A percentile compares a stretch with the other conserved stretches of the same genome.
phyloP scores from a whole-genome alignment of 2,797 vertebrate species.

The Alosa sapidissima region DNA sequence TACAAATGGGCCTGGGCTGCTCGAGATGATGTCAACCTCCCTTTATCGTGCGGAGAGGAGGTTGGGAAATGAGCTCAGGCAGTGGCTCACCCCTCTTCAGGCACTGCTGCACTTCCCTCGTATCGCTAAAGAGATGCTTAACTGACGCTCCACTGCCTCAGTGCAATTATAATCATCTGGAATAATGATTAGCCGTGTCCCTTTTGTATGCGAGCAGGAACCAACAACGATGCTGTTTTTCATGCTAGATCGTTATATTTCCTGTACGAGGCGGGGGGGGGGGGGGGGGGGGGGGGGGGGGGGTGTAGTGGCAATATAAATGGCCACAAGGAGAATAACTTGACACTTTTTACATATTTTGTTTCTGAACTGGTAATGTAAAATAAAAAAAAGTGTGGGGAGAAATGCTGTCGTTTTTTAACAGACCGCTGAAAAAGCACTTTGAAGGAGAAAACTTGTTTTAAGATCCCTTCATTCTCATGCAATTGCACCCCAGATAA shows the following conservation, averaged over 20 bases:
- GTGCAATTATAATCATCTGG: constrained; percentile 60
- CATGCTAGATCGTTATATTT: constrained; percentile 48
- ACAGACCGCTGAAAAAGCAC: constrained; percentile 39
- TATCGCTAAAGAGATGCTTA: constrained; percentile 65
- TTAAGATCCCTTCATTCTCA: constrained; percentile 44
- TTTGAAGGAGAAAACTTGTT: constrained; percentile 33
- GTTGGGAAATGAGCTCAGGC: constrained; percentile 52
- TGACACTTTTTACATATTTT: constrained; percentile 16
- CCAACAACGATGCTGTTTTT: constrained; percentile 39
- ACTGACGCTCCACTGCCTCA: constrained; percentile 58
- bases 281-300: too few relatives aligned
- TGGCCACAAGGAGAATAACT: neutral
- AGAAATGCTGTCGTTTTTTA: constrained; percentile 29
- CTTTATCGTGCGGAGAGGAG: constrained; percentile 72
- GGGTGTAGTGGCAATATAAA: neutral
- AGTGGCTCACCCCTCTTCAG: constrained; percentile 39
- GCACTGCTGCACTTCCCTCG: constrained; percentile 37
- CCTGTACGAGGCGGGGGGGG: neutral
- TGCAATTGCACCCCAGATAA: constrained; percentile 52
- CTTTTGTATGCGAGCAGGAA: constrained; percentile 30
- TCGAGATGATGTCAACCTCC: constrained; percentile 75
- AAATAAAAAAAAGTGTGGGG: neutral
- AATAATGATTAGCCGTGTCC: constrained; percentile 57
- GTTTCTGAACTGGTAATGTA: neutral
- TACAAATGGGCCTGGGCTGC: constrained; percentile 73